These are phyloP conservation scores for Microcaecilia unicolor DNA, from an alignment of 2,797 vertebrate species.

Conservation along the genomic window DNA sequence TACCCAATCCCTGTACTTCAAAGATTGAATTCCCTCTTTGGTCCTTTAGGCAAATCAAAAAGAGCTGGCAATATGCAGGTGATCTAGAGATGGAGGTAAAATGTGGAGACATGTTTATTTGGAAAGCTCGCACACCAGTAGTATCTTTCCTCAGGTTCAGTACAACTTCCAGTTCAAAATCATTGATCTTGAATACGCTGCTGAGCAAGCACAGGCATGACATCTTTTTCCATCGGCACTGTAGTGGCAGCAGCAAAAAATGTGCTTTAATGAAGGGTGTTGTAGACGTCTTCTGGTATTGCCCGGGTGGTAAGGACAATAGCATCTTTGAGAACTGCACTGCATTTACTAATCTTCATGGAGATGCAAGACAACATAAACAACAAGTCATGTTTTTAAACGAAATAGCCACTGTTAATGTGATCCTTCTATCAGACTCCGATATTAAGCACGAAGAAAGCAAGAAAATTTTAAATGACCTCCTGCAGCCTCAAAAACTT, in stretches of 20 bases:
- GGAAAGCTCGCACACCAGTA: constrained; percentile 37
- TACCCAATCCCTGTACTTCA: constrained; percentile 40
- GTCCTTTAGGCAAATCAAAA: constrained; percentile 34
- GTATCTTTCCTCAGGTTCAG: constrained; percentile 59
- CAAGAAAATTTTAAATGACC: neutral
- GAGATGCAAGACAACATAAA: constrained; percentile 19
- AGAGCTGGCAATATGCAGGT: constrained; percentile 14
- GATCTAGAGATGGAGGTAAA: constrained; percentile 10
- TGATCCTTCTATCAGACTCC: constrained; percentile 32
- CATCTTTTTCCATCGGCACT: constrained; percentile 37
- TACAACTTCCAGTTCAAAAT: constrained; percentile 43
- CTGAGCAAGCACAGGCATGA: constrained; percentile 35
- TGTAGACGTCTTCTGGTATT: constrained; percentile 68
- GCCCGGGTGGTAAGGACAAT: constrained; percentile 45
- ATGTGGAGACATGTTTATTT: constrained; percentile 34
- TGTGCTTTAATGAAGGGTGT: constrained; percentile 49
- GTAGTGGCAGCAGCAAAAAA: constrained; percentile 27
- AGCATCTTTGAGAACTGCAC: constrained; percentile 27
- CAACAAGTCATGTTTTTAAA: constrained; percentile 40
- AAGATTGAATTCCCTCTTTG: constrained; percentile 51
- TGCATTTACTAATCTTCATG: constrained; percentile 33
- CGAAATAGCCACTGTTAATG: constrained; percentile 42
- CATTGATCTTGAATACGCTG: constrained; percentile 37
- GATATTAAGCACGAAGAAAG: neutral
- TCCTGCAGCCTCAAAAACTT: constrained; percentile 25